Conservation (phyloP, 2,113 vertebrate species). For the Pachyramphus minor region DNA sequence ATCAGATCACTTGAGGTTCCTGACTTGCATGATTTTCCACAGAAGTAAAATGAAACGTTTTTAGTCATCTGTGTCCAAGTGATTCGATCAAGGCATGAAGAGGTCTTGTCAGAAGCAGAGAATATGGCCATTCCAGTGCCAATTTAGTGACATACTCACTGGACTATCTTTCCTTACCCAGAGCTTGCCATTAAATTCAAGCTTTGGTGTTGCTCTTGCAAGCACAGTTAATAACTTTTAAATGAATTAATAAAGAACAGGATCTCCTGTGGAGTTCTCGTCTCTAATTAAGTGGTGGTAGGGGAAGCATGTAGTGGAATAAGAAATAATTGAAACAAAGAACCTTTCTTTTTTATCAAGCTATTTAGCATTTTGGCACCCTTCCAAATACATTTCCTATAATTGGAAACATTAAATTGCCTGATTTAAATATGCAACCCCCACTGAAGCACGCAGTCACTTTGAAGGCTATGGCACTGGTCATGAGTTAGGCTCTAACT, state of each 20-base stretch:
- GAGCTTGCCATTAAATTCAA: neutral
- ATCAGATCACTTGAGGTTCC: neutral
- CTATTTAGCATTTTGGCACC: slow-evolving; percentile 50
- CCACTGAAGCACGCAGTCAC: neutral
- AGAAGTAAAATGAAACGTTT: neutral
- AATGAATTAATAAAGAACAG: slow-evolving; percentile 49
- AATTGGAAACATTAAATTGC: slow-evolving; percentile 50
- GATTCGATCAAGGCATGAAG: neutral
- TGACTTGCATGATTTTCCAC: neutral
- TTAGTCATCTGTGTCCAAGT: neutral
- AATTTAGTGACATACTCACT: neutral
- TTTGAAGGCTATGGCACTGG: neutral
- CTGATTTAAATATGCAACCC: neutral
- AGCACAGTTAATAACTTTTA: neutral
- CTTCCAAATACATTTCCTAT: slow-evolving; percentile 33
- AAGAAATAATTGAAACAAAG: slow-evolving; percentile 59
- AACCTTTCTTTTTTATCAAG: slow-evolving; percentile 42
- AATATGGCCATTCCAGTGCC: neutral
- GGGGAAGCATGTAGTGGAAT: neutral
- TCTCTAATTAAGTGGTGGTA: slow-evolving; percentile 49
- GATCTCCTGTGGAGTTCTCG: neutral
- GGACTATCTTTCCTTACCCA: neutral
- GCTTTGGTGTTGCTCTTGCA: neutral
- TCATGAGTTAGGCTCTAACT: neutral
- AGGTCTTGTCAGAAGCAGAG: neutral